Base-by-base conservation (phyloP, 2,888 invertebrate species). In the Dendrolimus pini region DNA sequence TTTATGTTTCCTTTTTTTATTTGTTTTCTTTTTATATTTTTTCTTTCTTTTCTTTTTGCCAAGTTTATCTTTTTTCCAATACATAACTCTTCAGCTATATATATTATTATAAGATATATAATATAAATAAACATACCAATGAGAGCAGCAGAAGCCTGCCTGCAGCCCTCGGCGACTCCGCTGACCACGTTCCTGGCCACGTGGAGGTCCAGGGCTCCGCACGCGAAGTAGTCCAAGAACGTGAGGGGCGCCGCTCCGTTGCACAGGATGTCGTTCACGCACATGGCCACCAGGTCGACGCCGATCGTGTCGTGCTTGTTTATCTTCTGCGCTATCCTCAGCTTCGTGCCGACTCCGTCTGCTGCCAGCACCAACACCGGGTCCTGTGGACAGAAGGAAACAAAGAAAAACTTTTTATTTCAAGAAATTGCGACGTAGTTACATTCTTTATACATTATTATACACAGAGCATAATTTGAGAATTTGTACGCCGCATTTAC, bases 341-440 rank as follows among this genome's bases (percentile, higher is more conserved):
- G 92, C 83, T 99, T 99, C 0, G 99, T 99, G 56, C 99, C 99
- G 14, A 99, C 99, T n/a, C 99, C 99, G 88, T 99, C 99, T 0
- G 99, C 97, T 0, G 98, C 98, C 54, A 98, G 94, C 0, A 99
- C 97, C 0, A 99, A 90, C 41, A 98, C 93, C 0, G 98, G 97
- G 80, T n/a, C n/a, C n/a, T n/a, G n/a, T n/a, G 18, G 14, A 55
- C 13, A 13, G 9, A 30, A n/a, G 1, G 53, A 9, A 18, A 7
- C 14, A 56, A n/a, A n/a, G n/a, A n/a, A n/a, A n/a, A n/a, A n/a
- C n/a, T n/a, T n/a, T n/a, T n/a, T n/a, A n/a, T n/a, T n/a, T n/a
- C n/a, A n/a, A n/a, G n/a, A n/a, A n/a, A n/a, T n/a, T n/a, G n/a
- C n/a, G n/a, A n/a, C n/a, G n/a, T n/a, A n/a, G n/a, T n/a, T n/a